phyloP scores from a whole-genome alignment of 35 echinoderm and acorn worm genomes.

The Diadema setosum region DNA sequence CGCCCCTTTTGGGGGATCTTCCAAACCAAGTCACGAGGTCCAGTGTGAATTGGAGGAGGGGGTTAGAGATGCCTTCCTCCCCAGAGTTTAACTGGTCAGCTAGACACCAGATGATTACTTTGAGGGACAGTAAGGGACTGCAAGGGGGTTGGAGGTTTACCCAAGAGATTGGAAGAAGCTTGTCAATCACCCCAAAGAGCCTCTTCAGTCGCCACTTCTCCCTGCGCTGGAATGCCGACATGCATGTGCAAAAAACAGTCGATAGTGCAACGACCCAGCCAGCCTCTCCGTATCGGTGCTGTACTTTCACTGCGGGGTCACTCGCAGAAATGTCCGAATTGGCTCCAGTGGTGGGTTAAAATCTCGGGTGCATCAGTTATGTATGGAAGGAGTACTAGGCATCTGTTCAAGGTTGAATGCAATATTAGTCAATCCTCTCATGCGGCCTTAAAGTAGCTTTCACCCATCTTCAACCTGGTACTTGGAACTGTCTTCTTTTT shows the following conservation, averaged over 20 bases:
- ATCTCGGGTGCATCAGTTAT: no score
- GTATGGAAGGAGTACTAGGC: no score
- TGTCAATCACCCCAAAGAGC: constrained; percentile 10
- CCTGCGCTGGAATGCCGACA: constrained; percentile 9
- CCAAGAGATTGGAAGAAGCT: constrained; percentile 10
- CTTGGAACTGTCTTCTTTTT: no score
- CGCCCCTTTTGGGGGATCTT: background rate
- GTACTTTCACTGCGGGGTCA: background rate
- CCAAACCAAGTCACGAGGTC: no score
- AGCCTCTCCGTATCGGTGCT: background rate
- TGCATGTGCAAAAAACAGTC: constrained; percentile 11
- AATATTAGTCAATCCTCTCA: no score
- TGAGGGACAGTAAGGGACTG: background rate
- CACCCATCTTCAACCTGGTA: no score
- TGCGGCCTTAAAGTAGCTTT: no score
- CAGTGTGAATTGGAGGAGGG: no score
- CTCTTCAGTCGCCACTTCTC: background rate
- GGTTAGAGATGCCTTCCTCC: background rate
- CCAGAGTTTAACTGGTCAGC: background rate
- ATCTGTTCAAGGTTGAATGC: no score
- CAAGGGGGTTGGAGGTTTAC: background rate
- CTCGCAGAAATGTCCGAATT: no score
- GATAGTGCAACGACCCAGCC: constrained; percentile 16
- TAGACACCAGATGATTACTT: background rate
- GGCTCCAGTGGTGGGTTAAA: no score